Evolutionary conservation across 1,140 invertebrate species (phyloP), one percentile per base, ranked within the genome.

Genomic region (Gyrodactylus bullatarudis): DNA sequence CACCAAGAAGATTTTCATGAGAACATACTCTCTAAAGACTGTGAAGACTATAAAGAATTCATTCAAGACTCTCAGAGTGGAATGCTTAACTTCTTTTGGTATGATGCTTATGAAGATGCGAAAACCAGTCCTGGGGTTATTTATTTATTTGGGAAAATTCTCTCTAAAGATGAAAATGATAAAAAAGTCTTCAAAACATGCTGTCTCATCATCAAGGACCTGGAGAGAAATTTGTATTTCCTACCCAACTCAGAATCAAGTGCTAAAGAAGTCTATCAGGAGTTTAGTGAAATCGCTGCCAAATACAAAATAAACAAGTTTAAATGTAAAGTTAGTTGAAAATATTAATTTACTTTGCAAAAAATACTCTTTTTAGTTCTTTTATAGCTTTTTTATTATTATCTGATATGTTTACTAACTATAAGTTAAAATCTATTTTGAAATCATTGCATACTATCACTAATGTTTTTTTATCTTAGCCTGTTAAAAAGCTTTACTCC

Each of bases 181-280:
- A 20, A 23, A 16, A 20, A 69, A 23, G 8, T 20, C 23, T 20
- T 72, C 71, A 68, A 72, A n/a, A 8, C 24, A 1, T 72, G 71
- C 25, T 2, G 8, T 26, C 23, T 72, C 21, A 72, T 19, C 8
- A 21, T 72, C 20, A 25, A 26, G 1, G 25, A 26, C 8, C 26
- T 72, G 34, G 26, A 26, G 21, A 72, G 71, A 23, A 26, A 26
- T 19, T 25, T 72, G 20, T 72, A 68, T 23, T 20, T 72, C 23
- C 25, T 72, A 21, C 71, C 71, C 1, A 26, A 68, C 1, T 2
- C 8, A 27, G 8, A 2, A 2, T 68, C 19, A 8, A 23, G n/a
- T 23, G 24, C 19, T 72, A 19, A 26, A 69, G 72, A 73, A 23
- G 72, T 73, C 2, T 73, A 73, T 26, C n/a, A 54, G 1, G 72